Conservation (phyloP, 2,888 invertebrate species). For the Drosophila robusta region DNA sequence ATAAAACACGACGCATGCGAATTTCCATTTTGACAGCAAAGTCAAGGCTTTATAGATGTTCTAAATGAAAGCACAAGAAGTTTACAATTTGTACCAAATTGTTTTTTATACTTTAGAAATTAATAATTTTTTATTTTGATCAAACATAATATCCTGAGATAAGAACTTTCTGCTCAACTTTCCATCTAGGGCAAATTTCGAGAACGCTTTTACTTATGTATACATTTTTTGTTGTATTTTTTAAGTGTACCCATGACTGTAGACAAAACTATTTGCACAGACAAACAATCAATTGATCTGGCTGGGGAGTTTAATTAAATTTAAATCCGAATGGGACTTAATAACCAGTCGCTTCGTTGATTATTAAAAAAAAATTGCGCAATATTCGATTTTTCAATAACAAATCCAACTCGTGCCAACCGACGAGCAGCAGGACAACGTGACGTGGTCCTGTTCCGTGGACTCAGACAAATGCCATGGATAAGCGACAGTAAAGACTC, state of each 20-base stretch:
- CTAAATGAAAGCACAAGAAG: too few relatives aligned
- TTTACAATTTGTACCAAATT: too few relatives aligned
- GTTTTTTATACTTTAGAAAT: too few relatives aligned
- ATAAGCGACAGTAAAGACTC: conserved; percentile 44
- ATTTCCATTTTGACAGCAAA: background rate
- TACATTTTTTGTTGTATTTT: too few relatives aligned
- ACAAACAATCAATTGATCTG: conserved; percentile 4
- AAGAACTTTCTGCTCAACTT: too few relatives aligned
- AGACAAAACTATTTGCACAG: background rate
- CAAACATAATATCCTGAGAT: too few relatives aligned
- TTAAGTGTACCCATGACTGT: background rate
- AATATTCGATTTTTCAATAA: conserved; percentile 68
- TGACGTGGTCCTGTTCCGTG: background rate
- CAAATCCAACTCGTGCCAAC: conserved; percentile 29
- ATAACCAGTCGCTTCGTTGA: conserved; percentile 47
- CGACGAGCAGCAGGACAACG: background rate
- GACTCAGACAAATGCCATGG: conserved; percentile 44
- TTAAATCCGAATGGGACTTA: conserved; percentile 56
- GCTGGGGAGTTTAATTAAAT: conserved; percentile 55
- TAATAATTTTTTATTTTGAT: too few relatives aligned
- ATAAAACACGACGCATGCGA: too few relatives aligned
- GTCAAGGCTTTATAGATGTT: background rate
- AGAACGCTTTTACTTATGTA: too few relatives aligned
- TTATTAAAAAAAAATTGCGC: conserved; percentile 67
- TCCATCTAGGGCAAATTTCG: too few relatives aligned